Evolutionary conservation across 2,888 invertebrate genomes (phyloP).

Genomic region (Colletes collaris): DNA sequence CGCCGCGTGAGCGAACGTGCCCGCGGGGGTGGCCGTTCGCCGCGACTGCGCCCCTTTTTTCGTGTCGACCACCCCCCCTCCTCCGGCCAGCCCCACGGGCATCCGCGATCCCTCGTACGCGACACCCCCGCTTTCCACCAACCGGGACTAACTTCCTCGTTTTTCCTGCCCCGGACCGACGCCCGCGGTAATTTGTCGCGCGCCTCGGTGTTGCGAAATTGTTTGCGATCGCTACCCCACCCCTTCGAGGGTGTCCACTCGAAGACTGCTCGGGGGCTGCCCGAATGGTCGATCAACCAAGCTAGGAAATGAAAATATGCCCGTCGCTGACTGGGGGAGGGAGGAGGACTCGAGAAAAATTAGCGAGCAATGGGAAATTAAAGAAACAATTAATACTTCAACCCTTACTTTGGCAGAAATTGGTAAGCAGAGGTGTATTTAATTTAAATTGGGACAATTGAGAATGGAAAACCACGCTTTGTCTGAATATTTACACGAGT

Average conservation of each 20-base stretch:
- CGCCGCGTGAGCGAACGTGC: constrained; percentile 56
- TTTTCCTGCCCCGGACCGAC: background rate
- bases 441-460: too few relatives aligned
- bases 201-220: constrained; percentile 37
- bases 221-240: constrained; percentile 34
- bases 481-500: too few relatives aligned
- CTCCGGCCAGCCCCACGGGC: constrained; percentile 26
- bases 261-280: background rate
- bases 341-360: too few relatives aligned
- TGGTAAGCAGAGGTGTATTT: too few relatives aligned
- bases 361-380: too few relatives aligned
- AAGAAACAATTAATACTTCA: too few relatives aligned
- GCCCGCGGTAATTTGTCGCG: constrained; percentile 45
- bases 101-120: constrained; percentile 30
- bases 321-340: too few relatives aligned
- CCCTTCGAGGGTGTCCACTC: constrained; percentile 11
- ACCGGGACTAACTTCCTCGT: constrained; percentile 34
- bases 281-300: background rate
- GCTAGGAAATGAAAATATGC: background rate
- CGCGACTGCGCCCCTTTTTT: constrained; percentile 71
- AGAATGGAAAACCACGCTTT: too few relatives aligned
- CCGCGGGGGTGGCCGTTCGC: constrained; percentile 68
- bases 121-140: constrained; percentile 19
- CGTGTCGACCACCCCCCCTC: constrained; percentile 38
- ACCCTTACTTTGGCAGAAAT: too few relatives aligned